Conservation (phyloP, 2,797 vertebrate genomes). For the Anas flavirostris region DNA sequence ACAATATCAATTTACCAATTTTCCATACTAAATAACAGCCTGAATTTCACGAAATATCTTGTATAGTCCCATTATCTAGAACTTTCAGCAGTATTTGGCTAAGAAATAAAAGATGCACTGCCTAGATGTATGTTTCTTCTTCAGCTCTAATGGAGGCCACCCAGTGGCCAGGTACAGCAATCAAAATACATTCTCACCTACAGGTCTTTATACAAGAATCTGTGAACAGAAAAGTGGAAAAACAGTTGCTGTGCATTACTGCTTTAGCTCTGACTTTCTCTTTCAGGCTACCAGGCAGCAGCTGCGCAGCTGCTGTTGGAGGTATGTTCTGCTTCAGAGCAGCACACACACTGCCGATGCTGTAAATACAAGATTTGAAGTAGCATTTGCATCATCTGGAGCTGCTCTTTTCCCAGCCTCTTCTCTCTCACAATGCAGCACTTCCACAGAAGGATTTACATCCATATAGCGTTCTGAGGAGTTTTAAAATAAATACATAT, state of each 20-base stretch:
- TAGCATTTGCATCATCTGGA: neutral
- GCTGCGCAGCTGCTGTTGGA: neutral
- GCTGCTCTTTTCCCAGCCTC: neutral
- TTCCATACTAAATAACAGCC: neutral
- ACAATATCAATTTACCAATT: neutral
- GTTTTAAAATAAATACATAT: neutral
- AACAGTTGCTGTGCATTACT: neutral
- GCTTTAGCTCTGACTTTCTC: neutral
- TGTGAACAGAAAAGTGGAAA: neutral
- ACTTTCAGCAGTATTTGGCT: neutral
- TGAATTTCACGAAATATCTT: neutral
- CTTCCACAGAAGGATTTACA: neutral
- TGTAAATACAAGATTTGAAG: neutral
- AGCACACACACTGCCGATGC: neutral
- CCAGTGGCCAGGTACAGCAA: neutral
- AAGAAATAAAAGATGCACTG: neutral
- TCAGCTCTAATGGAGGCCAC: neutral
- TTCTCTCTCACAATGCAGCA: neutral
- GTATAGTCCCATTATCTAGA: neutral
- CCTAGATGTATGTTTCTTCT: neutral
- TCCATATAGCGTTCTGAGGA: neutral
- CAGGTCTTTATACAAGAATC: neutral
- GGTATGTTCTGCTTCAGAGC: neutral
- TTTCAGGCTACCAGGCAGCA: neutral
- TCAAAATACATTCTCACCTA: rapidly evolving